Evolutionary conservation across 2,113 vertebrate genomes (phyloP).

Genomic region (Isurus oxyrinchus): DNA sequence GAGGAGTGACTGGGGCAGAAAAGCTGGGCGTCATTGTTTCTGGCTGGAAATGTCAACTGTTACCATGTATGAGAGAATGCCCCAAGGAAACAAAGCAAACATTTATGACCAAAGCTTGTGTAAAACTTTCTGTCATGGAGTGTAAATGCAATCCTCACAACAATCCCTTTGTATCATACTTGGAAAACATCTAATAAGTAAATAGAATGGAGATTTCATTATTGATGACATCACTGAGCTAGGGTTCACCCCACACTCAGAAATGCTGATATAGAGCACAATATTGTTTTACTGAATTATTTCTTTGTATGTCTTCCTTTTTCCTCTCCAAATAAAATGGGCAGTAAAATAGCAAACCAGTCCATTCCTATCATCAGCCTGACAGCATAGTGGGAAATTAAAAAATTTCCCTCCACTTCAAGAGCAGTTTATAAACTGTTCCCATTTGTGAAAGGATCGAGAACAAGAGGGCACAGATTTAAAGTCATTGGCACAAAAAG

Average conservation of each 20-base stretch:
- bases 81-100: neutral
- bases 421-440: neutral
- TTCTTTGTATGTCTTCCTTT: neutral
- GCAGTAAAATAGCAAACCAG: neutral
- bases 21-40: neutral
- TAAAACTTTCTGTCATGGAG: neutral
- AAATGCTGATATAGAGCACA: neutral
- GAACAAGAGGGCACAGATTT: no score
- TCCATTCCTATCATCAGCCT: neutral
- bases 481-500: no score
- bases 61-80: neutral
- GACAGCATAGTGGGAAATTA: neutral
- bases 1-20: neutral
- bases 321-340: neutral
- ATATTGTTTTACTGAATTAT: slow-evolving; percentile 4
- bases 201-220: neutral
- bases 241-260: neutral
- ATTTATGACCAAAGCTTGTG: neutral
- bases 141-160: neutral
- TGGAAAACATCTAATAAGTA: neutral
- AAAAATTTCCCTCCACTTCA: neutral
- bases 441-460: no score
- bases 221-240: neutral
- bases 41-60: neutral
- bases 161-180: neutral